Conservation (phyloP, 2,888 invertebrate genomes). For the Erebia aethiops region DNA sequence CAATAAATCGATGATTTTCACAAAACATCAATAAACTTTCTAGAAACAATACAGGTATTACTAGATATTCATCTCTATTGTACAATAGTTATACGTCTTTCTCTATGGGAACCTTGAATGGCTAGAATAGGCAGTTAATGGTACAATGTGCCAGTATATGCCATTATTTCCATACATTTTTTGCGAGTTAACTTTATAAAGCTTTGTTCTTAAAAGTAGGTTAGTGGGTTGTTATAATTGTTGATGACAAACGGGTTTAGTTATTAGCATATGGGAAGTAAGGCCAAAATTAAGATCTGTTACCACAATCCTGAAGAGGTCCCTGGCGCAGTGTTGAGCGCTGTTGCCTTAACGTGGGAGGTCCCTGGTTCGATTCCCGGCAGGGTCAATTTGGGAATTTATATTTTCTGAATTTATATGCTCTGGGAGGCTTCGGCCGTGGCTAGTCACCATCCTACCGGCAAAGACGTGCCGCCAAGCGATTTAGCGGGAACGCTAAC, state of each 20-base stretch:
- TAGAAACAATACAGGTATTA: background rate
- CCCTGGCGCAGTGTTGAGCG: too few species aligned
- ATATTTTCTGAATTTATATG: too few species aligned
- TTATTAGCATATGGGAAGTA: background rate
- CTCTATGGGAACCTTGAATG: conserved; percentile 11
- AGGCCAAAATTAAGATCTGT: background rate
- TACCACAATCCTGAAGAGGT: background rate
- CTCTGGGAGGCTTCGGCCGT: too few species aligned
- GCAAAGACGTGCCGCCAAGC: too few species aligned
- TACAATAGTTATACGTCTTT: conserved; percentile 9
- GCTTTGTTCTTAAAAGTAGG: conserved; percentile 10
- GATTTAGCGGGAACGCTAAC: too few species aligned
- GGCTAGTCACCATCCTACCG: too few species aligned
- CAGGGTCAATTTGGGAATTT: too few species aligned
- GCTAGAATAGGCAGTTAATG: background rate
- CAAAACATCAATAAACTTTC: conserved; percentile 9
- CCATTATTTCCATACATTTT: background rate
- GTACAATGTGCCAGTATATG: background rate
- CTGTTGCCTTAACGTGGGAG: too few species aligned
- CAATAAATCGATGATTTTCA: conserved; percentile 12
- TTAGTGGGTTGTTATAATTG: background rate
- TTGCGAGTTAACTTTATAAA: background rate
- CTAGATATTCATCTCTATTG: conserved; percentile 1
- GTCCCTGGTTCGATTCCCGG: too few species aligned
- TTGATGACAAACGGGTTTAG: background rate